These are phyloP conservation scores for Oreortyx pictus DNA, from an alignment of 2,797 vertebrate genomes.

Conservation along the genomic window DNA sequence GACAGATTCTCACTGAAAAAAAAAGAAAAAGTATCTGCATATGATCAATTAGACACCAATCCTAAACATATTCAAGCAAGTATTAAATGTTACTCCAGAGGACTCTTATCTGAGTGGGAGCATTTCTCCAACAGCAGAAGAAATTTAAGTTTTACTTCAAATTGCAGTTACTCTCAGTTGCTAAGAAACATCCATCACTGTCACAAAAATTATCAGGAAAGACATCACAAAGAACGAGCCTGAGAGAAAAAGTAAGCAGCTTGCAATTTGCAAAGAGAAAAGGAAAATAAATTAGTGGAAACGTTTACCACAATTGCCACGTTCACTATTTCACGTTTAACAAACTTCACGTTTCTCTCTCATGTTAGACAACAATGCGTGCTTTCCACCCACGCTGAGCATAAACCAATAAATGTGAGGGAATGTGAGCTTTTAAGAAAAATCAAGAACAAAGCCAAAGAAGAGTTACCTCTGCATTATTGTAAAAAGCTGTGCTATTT, in stretches of 20 bases:
- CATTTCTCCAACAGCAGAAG: constrained; percentile 64
- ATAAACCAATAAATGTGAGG: not conserved
- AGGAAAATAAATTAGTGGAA: not conserved
- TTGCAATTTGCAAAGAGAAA: constrained; percentile 3
- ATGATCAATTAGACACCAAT: constrained; percentile 20
- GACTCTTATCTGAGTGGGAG: constrained; percentile 63
- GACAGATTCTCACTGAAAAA: not conserved
- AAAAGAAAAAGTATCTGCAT: not conserved
- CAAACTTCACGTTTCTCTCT: not conserved
- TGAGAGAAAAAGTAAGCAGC: not conserved
- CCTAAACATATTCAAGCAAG: constrained; percentile 35
- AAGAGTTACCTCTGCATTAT: constrained; percentile 93
- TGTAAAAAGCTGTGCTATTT: constrained; percentile 99
- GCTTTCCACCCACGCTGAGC: not conserved
- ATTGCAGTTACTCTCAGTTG: constrained; percentile 62
- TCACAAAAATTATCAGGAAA: constrained; percentile 55
- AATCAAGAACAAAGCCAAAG: constrained; percentile 22
- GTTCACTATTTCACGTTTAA: not conserved
- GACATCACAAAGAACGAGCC: constrained; percentile 49
- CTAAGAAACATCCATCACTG: constrained; percentile 66
- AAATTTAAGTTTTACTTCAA: constrained; percentile 62
- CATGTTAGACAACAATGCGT: not conserved
- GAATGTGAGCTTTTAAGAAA: not conserved
- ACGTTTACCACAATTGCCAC: constrained; percentile 35
- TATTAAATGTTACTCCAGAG: constrained; percentile 50